Base-by-base conservation (phyloP, 2,797 vertebrate species). In the Halcyon leucocephala region DNA sequence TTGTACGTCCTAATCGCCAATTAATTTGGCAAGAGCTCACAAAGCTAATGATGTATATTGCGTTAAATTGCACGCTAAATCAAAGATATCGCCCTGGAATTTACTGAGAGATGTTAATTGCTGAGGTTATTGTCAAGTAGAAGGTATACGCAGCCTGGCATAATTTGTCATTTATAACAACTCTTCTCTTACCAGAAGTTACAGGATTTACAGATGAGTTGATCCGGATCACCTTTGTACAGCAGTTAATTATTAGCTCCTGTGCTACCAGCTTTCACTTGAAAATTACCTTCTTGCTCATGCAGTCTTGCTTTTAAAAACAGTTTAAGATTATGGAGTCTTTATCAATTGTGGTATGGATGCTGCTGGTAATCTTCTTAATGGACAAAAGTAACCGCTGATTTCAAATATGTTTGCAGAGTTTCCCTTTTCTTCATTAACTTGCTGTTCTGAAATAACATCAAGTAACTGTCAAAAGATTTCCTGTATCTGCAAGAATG, bases 131-230 rank as follows among this genome's bases (percentile, higher is more conserved):
- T 2, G 0, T 67, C 84, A 49, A 78, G 70, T 28, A 82, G 51
- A 76, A 95, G 67, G 42, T 90, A 57, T 31, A 33, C 28, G 42
- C 77, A 73, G 37, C 46, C 52, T 62, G 44, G 76, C 49, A 31
- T 52, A 67, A 86, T 80, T 86, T 79, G 57, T 80, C 71, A 46
- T 74, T 92, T 92, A 33, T 49, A 89, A 65, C 69, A 88, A 77
- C 57, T 77, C 65, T 62, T 35, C 35, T 54, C 49, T 77, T 61
- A 46, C 18, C 69, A 24, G 58, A 96, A 95, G 52, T 92, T 95
- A 41, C 81, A 95, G 93, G 93, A 93, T 94, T 97, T 96, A 85
- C 86, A 95, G 86, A 79, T 89, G 93, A 95, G 81, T 92, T 94
- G 86, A 95, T 94, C 78, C 64, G 26, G 71, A 82, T 95, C 93